Percentiles rank a stretch among this genome's conserved stretches.
phyloP scores from a whole-genome alignment of 2,113 vertebrate species.

The Lepus timidus region DNA sequence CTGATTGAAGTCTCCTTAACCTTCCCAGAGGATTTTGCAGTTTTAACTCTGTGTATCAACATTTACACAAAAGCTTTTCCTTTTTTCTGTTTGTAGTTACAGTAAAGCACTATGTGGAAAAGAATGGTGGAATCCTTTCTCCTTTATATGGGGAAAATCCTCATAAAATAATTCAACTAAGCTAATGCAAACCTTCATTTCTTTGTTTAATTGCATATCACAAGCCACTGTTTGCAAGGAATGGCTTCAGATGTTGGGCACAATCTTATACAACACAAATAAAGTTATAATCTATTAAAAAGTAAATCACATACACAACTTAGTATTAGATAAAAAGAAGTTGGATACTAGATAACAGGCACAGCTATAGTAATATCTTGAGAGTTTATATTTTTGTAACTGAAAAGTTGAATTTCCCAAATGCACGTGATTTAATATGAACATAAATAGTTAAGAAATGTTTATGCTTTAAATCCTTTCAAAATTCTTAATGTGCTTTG shows the following conservation, averaged over 20 bases:
- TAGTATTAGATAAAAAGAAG: neutral
- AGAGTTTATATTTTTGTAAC: conserved; percentile 7
- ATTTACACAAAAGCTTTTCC: neutral
- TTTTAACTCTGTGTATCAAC: neutral
- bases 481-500: neutral
- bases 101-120: neutral
- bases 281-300: neutral
- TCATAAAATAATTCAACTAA: neutral
- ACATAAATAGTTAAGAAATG: conserved; percentile 2
- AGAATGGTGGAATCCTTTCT: neutral
- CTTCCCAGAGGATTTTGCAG: neutral
- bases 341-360: neutral
- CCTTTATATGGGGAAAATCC: neutral
- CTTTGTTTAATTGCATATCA: neutral
- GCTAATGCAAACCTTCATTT: neutral
- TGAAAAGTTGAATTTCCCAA: conserved; percentile 34
- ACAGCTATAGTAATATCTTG: neutral
- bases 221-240: neutral
- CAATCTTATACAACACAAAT: neutral
- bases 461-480: neutral
- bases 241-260: neutral
- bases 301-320: neutral
- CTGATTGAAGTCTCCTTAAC: neutral
- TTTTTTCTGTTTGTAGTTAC: neutral
- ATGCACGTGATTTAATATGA: neutral